Base-by-base conservation (phyloP, 2,797 vertebrate genomes). In the Peromyscus aztecus region DNA sequence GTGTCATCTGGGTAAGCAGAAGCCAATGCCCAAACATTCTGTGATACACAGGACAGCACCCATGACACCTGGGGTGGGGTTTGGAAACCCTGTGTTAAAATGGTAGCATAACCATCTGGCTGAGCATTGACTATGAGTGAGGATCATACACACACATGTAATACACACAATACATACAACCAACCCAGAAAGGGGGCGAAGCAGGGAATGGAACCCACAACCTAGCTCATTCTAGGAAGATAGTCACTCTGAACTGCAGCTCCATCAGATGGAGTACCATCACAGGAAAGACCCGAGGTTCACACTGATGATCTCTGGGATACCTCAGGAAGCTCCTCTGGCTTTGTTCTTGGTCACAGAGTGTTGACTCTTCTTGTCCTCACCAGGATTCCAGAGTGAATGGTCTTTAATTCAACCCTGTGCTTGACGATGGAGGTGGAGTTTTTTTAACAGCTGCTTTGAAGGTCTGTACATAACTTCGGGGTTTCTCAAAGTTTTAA, bases 61-160 rank as follows among this genome's bases (percentile, higher is more conserved):
- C n/a, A 7, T 34, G 0, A 24, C 14, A 52, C 16, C 2, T 1
- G 29, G 13, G 4, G 3, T 0, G 5, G 34, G 37, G 37, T 10
- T 27, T 11, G 52, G 61, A 52, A 17, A 21, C 40, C 0, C n/a
- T 10, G 14, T 31, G 0, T 4, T 17, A 8, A 24, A 19, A 16
- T 34, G 55, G 19, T 0, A 3, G 84, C 2, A 27, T 1, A 14
- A 17, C 1, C 6, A 12, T 31, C 57, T 57, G 21, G 0, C 0
- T 19, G 34, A 24, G 37, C 34, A 7, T 23, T 1, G 0, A 31
- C 14, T 4, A 1, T 24, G 49, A 19, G 3, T 1, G 27, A 27
- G 23, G 27, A 16, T 4, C 9, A 0, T 9, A 59, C 1, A 16
- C 17, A 76, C 6, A 59, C 31, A 4, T 10, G 4, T 1, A 27